A percentile compares a stretch with the other conserved stretches of the same genome.
Evolutionary conservation across 53 echinoderm and acorn worm genomes (phyloP).

Genomic region (Paelopatides confundens): DNA sequence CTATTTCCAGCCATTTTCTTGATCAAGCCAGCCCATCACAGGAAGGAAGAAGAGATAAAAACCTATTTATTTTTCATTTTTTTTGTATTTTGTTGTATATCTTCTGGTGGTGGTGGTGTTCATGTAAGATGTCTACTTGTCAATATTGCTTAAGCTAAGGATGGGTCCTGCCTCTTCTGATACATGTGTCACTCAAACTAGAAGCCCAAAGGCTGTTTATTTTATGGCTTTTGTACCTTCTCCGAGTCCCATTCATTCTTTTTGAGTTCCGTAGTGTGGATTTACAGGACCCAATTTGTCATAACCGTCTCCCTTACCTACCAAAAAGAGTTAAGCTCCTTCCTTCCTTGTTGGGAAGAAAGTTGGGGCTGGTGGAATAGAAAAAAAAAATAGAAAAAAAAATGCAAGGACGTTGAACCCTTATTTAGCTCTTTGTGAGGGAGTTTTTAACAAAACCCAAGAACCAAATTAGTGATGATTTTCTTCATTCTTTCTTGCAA

Average conservation of each 20-base stretch:
- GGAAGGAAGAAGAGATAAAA: not conserved
- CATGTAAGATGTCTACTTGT: not conserved
- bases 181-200: conserved; percentile 44
- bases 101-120: too few species aligned
- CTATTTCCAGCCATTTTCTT: too few species aligned
- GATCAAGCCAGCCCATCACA: too few species aligned
- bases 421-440: conserved; percentile 2
- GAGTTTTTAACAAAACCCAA: conserved; percentile 25
- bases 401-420: conserved; percentile 39
- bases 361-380: not conserved
- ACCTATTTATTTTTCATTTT: not conserved
- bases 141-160: conserved; percentile 47
- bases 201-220: conserved; percentile 46
- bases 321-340: conserved; percentile 16
- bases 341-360: not conserved
- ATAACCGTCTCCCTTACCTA: conserved; percentile 35
- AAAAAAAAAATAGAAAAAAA: not conserved
- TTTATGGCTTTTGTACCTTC: conserved; percentile 42
- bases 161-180: conserved; percentile 8
- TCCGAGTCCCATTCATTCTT: conserved; percentile 33
- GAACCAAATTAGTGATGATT: not conserved
- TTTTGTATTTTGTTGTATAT: not conserved
- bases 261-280: conserved; percentile 37
- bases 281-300: conserved; percentile 54
- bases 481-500: not conserved